phyloP scores from a whole-genome alignment of 1,140 invertebrate species.

The Nebria ingens region DNA sequence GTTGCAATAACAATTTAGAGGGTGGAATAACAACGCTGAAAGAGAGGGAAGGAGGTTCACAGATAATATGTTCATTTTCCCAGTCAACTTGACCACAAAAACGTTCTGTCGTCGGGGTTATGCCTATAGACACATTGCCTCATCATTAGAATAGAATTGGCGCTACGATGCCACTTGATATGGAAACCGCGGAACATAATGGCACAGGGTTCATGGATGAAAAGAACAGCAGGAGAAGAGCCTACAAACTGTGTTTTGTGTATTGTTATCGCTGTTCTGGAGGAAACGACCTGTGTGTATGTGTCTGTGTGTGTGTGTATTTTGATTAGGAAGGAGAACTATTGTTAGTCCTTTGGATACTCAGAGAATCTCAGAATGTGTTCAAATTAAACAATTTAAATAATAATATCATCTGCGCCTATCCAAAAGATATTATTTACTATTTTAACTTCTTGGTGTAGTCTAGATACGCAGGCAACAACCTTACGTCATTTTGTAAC shows the following conservation, averaged over 20 bases:
- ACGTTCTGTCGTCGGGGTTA: too few species aligned
- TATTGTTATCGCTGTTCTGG: background rate
- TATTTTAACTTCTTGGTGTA: too few species aligned
- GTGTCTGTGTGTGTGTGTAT: background rate
- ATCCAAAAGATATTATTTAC: too few species aligned
- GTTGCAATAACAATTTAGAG: background rate
- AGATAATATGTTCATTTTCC: background rate
- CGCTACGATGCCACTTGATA: background rate
- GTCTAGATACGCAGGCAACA: too few species aligned
- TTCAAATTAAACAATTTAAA: background rate
- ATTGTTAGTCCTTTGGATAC: background rate
- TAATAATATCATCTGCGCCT: background rate
- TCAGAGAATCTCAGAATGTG: background rate
- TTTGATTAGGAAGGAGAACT: background rate
- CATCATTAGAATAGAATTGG: background rate
- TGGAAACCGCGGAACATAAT: background rate
- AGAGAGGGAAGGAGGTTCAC: background rate
- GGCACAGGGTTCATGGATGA: background rate
- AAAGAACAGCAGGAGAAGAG: background rate
- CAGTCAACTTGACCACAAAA: background rate
- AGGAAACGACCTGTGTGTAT: background rate
- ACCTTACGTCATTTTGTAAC: too few species aligned
- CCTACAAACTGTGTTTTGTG: background rate
- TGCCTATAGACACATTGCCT: background rate
- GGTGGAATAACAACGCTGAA: background rate